Percentiles rank a stretch among this genome's conserved stretches.
Evolutionary conservation across 2,888 invertebrate genomes (phyloP).

Genomic region (Fragum sueziense): DNA sequence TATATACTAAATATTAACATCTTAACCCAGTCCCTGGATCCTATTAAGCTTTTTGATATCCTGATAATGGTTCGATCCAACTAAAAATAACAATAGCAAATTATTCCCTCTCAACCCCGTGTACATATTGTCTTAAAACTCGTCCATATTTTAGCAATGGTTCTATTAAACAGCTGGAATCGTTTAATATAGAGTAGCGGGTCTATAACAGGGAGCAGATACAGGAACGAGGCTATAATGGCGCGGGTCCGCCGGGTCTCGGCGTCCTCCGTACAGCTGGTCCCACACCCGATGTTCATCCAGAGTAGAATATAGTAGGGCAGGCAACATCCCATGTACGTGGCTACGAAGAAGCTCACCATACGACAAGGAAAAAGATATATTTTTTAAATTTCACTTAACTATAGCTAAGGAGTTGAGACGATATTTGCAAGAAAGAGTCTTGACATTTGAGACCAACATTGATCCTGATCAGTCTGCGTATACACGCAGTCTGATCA

Average conservation of each 20-base stretch:
- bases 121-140: not conserved
- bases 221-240: conserved; percentile 24
- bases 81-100: too few relatives aligned
- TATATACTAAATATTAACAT: too few relatives aligned
- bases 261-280: conserved; percentile 26
- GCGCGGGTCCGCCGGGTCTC: conserved; percentile 23
- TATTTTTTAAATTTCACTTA: too few relatives aligned
- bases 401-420: too few relatives aligned
- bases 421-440: too few relatives aligned
- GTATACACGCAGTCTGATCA: too few relatives aligned
- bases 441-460: too few relatives aligned
- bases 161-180: conserved; percentile 29
- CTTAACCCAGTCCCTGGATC: too few relatives aligned
- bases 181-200: conserved; percentile 45
- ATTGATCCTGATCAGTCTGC: too few relatives aligned
- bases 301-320: conserved; percentile 38
- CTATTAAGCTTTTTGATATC: too few relatives aligned
- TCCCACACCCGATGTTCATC: conserved; percentile 23
- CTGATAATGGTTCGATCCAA: too few relatives aligned
- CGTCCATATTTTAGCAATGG: not conserved
- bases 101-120: too few relatives aligned
- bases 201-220: conserved; percentile 39
- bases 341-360: conserved; percentile 36
- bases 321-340: conserved; percentile 39
- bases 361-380: conserved; percentile 47